These are phyloP conservation scores for Morpho achilles DNA, from an alignment of 2,888 invertebrate genomes.

Conservation along the genomic window DNA sequence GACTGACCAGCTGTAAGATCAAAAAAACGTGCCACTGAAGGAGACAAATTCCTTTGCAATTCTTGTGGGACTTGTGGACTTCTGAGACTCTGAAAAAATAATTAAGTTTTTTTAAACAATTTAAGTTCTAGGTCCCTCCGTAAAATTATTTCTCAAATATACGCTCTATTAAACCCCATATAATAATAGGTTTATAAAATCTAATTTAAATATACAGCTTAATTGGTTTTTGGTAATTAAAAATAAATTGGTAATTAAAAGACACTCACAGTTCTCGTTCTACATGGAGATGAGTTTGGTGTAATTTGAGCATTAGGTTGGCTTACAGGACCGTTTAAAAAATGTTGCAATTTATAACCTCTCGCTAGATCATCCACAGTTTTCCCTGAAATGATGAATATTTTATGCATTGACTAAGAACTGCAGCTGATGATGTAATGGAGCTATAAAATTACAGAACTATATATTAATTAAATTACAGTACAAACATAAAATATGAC, in stretches of 20 bases:
- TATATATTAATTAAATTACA: too few species aligned
- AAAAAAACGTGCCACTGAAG: constrained; percentile 68
- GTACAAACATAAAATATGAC: too few species aligned
- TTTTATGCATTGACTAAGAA: neutral
- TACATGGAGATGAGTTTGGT: constrained; percentile 27
- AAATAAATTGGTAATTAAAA: neutral
- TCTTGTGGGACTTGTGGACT: constrained; percentile 34
- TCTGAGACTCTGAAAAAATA: constrained; percentile 20
- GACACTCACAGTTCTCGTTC: constrained; percentile 36
- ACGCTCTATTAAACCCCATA: too few species aligned
- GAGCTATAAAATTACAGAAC: too few species aligned
- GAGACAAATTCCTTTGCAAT: constrained; percentile 53
- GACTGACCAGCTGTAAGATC: constrained; percentile 56
- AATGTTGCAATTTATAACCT: constrained; percentile 57
- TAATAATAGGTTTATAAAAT: too few species aligned
- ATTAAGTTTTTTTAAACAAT: neutral
- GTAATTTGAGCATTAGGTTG: constrained; percentile 25
- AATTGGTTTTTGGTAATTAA: neutral
- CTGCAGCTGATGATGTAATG: neutral
- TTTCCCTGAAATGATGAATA: constrained; percentile 45
- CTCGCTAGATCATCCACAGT: constrained; percentile 63
- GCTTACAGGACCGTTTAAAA: constrained; percentile 37
- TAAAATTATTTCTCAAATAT: too few species aligned
- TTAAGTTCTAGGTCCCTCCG: too few species aligned
- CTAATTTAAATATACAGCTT: too few species aligned